These are phyloP conservation scores for Lithophane leautieri DNA, from an alignment of 2,888 invertebrate species.

Conservation along the genomic window DNA sequence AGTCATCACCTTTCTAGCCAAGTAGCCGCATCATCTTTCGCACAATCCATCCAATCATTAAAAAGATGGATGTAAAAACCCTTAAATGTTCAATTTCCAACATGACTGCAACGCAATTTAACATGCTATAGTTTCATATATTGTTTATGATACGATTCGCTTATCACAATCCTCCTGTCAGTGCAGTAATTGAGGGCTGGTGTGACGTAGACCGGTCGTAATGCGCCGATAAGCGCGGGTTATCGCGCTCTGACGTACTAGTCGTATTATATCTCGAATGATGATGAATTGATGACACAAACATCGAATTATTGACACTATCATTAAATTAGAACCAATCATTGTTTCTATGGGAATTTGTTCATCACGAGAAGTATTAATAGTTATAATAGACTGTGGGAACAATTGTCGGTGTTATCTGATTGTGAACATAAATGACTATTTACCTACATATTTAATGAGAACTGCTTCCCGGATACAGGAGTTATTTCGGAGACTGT, in stretches of 20 bases:
- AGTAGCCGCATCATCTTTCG: neutral
- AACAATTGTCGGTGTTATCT: conserved; percentile 32
- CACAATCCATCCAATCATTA: neutral
- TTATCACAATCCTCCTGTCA: conserved; percentile 65
- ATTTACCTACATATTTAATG: neutral
- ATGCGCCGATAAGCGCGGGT: conserved; percentile 67
- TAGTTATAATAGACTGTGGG: conserved; percentile 37
- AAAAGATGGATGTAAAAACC: neutral
- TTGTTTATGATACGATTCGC: conserved; percentile 53
- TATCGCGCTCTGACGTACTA: conserved; percentile 69
- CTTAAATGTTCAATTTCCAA: conserved; percentile 19
- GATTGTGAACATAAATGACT: conserved; percentile 21
- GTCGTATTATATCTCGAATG: conserved; percentile 47
- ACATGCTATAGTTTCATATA: conserved; percentile 42
- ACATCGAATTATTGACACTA: conserved; percentile 54
- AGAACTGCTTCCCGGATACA: conserved; percentile 11
- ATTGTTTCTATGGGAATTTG: conserved; percentile 59
- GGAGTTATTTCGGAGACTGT: conserved; percentile 19
- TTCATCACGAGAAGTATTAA: conserved; percentile 31
- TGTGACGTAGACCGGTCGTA: conserved; percentile 68
- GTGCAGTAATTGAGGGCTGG: conserved; percentile 60
- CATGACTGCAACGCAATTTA: conserved; percentile 21
- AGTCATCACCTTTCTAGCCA: neutral
- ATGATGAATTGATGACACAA: conserved; percentile 62
- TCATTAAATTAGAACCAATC: conserved; percentile 56